Percentiles rank a stretch among this genome's conserved stretches.
phyloP scores from a whole-genome alignment of 2,888 invertebrate genomes.

The Polymixis lichenea region DNA sequence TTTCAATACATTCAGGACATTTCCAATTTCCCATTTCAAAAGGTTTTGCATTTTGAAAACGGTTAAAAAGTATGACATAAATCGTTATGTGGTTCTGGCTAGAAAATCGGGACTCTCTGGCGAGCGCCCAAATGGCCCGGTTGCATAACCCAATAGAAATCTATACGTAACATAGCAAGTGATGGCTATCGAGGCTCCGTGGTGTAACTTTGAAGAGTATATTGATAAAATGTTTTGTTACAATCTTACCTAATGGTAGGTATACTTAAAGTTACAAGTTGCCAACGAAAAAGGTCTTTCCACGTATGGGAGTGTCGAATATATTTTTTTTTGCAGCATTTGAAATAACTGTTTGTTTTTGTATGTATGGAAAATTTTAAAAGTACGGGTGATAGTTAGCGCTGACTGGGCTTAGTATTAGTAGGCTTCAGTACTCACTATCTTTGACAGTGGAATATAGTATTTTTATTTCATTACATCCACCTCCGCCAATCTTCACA shows the following conservation, averaged over 20 bases:
- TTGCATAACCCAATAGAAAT: conserved; percentile 57
- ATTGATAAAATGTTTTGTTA: conserved; percentile 40
- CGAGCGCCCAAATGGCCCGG: conserved; percentile 69
- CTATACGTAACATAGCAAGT: conserved; percentile 32
- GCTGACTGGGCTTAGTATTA: no score
- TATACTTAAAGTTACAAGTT: not conserved
- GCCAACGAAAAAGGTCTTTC: no score
- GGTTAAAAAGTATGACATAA: conserved; percentile 69
- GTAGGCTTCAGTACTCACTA: no score
- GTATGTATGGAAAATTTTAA: no score
- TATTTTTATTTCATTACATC: no score
- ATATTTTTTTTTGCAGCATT: no score
- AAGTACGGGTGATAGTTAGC: no score
- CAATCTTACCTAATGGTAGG: not conserved
- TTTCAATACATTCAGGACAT: conserved; percentile 31
- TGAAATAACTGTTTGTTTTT: no score
- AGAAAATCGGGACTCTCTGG: conserved; percentile 70
- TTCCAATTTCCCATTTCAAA: conserved; percentile 53
- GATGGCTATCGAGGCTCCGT: conserved; percentile 32
- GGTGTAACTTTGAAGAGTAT: conserved; percentile 43
- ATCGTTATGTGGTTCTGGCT: conserved; percentile 63
- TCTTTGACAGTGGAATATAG: no score
- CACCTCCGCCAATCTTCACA: no score
- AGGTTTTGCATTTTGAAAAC: conserved; percentile 60
- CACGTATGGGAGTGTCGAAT: no score